Conservation (phyloP, 2,113 vertebrate species). For the Regulus satrapa region DNA sequence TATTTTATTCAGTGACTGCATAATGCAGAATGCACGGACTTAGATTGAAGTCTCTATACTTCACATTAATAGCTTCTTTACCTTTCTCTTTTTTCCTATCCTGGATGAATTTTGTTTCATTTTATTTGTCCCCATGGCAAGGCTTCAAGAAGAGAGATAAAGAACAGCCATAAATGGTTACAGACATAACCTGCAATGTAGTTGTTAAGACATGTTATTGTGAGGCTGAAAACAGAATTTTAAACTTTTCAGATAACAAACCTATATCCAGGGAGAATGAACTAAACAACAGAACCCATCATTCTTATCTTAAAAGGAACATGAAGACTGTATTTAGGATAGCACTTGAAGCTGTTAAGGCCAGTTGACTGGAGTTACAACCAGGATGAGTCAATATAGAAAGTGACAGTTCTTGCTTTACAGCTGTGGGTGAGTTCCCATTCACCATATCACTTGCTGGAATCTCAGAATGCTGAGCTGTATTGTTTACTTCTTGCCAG, state of each 20-base stretch:
- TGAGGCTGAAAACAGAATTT: background rate
- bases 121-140: background rate
- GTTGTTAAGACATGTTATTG: background rate
- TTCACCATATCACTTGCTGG: background rate
- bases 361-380: background rate
- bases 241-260: background rate
- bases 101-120: background rate
- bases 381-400: background rate
- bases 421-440: background rate
- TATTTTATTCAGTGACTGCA: background rate
- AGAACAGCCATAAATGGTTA: background rate
- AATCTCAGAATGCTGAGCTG: background rate
- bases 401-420: background rate
- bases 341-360: background rate
- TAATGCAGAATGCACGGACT: background rate
- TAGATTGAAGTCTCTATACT: background rate
- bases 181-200: background rate
- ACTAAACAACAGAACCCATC: background rate
- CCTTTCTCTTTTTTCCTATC: background rate
- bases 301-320: background rate
- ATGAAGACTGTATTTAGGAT: background rate
- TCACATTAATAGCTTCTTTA: background rate
- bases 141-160: background rate
- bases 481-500: background rate
- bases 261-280: background rate